Evolutionary conservation across 2,797 vertebrate species (phyloP), one percentile per base, ranked within the genome.

Genomic region (Xiphophorus birchmanni): DNA sequence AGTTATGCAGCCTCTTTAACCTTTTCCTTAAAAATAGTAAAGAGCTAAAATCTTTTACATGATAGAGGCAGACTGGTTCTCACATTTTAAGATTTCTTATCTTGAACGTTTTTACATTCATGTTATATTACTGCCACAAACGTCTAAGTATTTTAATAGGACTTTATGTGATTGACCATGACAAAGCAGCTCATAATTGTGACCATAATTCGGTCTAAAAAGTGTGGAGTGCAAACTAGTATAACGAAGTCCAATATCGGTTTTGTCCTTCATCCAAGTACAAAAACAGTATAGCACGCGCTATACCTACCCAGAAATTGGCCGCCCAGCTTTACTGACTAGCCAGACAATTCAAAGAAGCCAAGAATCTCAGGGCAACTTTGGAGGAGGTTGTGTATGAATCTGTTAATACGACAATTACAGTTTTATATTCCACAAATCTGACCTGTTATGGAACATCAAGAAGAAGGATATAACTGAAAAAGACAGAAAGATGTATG

Each of bases 21-120:
- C 21, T 2, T 35, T 73, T 54, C 21, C 48, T 67, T 73, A 74
- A 26, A 73, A 69, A 74, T 5, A 29, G 37, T 40, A 42, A 23
- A 42, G 23, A 21, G 2, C 40, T 35, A 32, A 67, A 40, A 56
- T n/a, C 54, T 65, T 76, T 15, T 82, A 75, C 52, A 48, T 7
- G 37, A 42, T 56, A 13, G 15, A n/a, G 35, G 21, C 54, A 52
- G 10, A 29, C 72, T 67, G 32, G 74, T 74, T 45, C 73, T 71
- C 40, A 79, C 26, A 73, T 86, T 32, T 80, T 35, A 35, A 69
- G 37, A 71, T 44, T 11, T 23, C 40, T 44, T 44, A 23, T 44
- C 37, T 65, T 37, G n/a, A 13, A 60, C 56, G 2, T 60, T 60
- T 60, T 60, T 29, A 60, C 56, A 60, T 29, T 56, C 23, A 32